These are phyloP conservation scores for Spisula solida DNA, from an alignment of 2,888 invertebrate genomes.

Conservation along the genomic window DNA sequence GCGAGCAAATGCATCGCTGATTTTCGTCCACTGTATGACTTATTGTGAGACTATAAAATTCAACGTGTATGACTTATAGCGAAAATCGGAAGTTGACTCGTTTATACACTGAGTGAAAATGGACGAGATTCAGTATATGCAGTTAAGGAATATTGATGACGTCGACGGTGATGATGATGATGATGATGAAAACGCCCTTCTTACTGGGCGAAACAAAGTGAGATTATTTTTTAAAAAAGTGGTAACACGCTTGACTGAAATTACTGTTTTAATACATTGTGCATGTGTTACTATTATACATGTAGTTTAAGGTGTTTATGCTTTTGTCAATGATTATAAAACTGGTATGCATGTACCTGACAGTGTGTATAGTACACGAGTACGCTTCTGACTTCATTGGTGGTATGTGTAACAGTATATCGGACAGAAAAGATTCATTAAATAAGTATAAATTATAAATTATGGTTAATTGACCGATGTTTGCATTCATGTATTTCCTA, in stretches of 20 bases:
- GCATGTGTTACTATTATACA: neutral
- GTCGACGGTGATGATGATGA: neutral
- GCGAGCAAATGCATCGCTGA: no score
- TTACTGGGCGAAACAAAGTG: neutral
- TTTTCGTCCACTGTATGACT: no score
- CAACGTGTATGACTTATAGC: no score
- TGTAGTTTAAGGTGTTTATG: neutral
- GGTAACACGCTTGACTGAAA: neutral
- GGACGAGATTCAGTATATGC: constrained; percentile 1
- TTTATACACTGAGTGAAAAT: no score
- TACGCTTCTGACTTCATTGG: neutral
- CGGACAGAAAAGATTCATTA: neutral
- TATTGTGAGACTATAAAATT: no score
- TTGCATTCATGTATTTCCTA: no score
- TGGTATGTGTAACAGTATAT: neutral
- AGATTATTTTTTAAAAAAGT: neutral
- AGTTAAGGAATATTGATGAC: neutral
- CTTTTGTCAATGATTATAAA: neutral
- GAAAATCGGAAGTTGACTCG: no score
- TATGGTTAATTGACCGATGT: no score
- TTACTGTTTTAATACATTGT: neutral
- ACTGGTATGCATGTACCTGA: neutral
- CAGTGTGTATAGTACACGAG: no score
- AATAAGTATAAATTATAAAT: no score
- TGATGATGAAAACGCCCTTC: neutral